Percentiles rank a stretch among this genome's conserved stretches.
phyloP scores from a whole-genome alignment of 2,113 vertebrate genomes.

The Apaloderma vittatum region DNA sequence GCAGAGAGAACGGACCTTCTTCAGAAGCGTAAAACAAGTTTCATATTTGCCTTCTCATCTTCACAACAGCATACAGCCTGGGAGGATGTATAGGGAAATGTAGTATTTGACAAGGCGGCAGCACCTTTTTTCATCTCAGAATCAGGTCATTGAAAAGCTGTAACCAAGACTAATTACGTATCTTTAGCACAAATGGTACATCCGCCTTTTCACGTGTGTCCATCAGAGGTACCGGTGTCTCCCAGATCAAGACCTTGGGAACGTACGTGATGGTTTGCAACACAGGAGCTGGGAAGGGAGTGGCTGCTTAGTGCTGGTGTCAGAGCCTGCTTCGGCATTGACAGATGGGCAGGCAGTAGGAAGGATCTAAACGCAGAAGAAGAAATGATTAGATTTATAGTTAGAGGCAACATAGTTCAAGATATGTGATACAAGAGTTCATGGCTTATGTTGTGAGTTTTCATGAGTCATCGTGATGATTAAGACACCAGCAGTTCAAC shows the following conservation, averaged over 20 bases:
- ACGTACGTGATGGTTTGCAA: fast-evolving
- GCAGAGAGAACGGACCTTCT: neutral
- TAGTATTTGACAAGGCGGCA: neutral
- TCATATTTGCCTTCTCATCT: neutral
- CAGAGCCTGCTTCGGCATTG: neutral
- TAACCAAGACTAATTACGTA: fast-evolving
- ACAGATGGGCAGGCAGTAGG: neutral
- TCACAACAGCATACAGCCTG: neutral
- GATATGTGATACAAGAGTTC: neutral
- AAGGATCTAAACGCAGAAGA: neutral
- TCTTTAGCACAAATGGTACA: neutral
- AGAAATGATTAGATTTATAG: neutral
- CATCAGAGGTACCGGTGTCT: neutral
- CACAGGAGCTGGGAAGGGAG: neutral
- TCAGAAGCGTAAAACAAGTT: neutral
- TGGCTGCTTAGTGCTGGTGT: neutral
- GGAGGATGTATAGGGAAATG: neutral
- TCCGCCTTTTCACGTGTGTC: neutral
- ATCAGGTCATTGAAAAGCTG: neutral
- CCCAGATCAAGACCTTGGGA: neutral
- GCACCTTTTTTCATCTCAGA: neutral
- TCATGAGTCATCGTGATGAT: neutral
- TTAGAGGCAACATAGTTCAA: neutral
- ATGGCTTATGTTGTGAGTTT: neutral
- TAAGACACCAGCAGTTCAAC: neutral